A percentile compares a stretch with the other conserved stretches of the same genome.
These are phyloP conservation scores for Mystacides longicornis DNA, from an alignment of 2,888 invertebrate species.

Conservation along the genomic window DNA sequence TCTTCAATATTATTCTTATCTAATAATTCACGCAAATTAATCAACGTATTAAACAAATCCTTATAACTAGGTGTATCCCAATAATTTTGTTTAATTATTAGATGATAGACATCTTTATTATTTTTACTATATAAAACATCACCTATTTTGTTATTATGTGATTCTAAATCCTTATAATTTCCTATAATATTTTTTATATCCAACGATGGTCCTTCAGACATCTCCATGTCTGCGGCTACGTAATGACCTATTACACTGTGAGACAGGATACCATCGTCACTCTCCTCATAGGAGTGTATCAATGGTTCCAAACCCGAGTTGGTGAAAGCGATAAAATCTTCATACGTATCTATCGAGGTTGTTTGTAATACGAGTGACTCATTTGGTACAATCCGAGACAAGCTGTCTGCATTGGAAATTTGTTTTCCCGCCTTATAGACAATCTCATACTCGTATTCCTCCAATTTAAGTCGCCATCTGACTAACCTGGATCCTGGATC, in stretches of 20 bases:
- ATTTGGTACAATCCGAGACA: conserved; percentile 17
- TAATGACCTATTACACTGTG: not conserved
- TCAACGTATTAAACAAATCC: conserved; percentile 25
- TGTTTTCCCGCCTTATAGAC: conserved; percentile 29
- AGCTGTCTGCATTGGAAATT: conserved; percentile 29
- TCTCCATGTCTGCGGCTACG: conserved; percentile 7
- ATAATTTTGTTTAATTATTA: conserved; percentile 23
- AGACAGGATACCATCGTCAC: not conserved
- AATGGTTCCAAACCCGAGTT: not conserved
- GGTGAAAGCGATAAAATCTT: conserved; percentile 10
- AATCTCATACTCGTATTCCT: conserved; percentile 31
- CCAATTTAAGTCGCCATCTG: conserved; percentile 30
- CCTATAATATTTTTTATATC: conserved; percentile 5
- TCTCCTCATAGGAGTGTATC: not conserved
- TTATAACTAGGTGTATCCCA: conserved; percentile 25
- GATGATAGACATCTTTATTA: conserved; percentile 1
- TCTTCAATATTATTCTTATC: conserved; percentile 18
- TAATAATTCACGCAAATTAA: conserved; percentile 13
- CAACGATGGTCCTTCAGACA: not conserved
- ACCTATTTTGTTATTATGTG: not conserved
- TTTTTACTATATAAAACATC: conserved; percentile 3
- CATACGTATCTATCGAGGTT: conserved; percentile 16
- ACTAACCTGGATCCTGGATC: conserved; percentile 29
- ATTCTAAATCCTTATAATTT: not conserved
- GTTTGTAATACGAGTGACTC: not conserved